These are phyloP conservation scores for Lagopus muta DNA, from an alignment of 2,113 vertebrate species.

Conservation along the genomic window DNA sequence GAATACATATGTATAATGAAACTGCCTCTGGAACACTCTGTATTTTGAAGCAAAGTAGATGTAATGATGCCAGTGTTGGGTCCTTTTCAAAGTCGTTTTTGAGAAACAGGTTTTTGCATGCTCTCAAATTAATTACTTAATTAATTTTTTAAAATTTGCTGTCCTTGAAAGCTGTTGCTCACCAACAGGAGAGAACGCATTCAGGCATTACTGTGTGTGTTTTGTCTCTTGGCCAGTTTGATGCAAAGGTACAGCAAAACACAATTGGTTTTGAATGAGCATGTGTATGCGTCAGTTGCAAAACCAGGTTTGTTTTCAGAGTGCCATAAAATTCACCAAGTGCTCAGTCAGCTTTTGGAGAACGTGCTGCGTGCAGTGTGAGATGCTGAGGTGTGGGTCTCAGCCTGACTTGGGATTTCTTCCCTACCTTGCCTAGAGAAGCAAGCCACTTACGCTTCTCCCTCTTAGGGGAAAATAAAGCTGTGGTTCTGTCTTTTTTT, in stretches of 20 bases:
- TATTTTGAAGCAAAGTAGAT: neutral
- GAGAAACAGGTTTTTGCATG: neutral
- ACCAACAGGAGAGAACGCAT: neutral
- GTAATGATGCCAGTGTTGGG: neutral
- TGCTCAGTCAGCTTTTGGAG: neutral
- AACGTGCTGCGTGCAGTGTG: accelerated
- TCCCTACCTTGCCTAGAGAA: neutral
- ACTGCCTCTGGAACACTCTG: neutral
- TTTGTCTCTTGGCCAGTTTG: neutral
- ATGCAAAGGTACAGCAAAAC: neutral
- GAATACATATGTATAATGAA: neutral
- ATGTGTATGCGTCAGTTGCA: neutral
- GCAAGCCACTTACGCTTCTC: neutral
- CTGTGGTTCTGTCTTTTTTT: neutral
- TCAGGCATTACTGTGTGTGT: accelerated
- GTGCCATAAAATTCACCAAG: neutral
- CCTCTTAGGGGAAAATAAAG: neutral
- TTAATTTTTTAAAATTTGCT: neutral
- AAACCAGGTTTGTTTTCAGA: neutral
- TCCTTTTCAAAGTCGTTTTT: neutral
- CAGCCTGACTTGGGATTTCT: accelerated
- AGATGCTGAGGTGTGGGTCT: neutral
- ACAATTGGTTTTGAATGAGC: accelerated
- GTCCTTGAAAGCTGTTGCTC: neutral
- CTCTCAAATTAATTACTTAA: neutral